A percentile compares a stretch with the other conserved stretches of the same genome.
These are phyloP conservation scores for Unio delphinus DNA, from an alignment of 2,888 invertebrate species.

Conservation along the genomic window DNA sequence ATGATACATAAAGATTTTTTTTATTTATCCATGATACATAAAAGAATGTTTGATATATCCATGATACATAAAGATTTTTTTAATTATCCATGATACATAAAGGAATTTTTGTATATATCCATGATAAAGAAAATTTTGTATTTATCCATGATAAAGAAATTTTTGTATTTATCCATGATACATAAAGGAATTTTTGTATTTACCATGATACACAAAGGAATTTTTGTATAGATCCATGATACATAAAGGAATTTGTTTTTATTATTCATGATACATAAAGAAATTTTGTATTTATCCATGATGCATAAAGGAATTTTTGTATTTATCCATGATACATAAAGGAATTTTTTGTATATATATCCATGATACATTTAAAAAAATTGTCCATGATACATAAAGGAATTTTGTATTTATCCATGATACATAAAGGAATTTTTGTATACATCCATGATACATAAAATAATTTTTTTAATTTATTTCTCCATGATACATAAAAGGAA, in stretches of 20 bases:
- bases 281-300: neutral
- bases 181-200: no score
- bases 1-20: neutral
- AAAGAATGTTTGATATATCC: neutral
- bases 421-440: neutral
- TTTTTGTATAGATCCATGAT: neutral
- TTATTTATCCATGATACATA: neutral
- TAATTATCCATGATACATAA: no score
- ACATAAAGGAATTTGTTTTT: neutral
- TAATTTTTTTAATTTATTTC: no score
- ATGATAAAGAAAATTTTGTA: neutral
- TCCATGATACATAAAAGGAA: no score
- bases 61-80: no score
- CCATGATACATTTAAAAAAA: no score
- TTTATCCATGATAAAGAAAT: neutral
- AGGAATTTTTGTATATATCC: neutral
- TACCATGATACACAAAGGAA: no score
- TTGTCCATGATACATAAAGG: neutral
- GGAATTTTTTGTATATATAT: no score
- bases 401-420: neutral
- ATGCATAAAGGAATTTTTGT: neutral
- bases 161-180: neutral
- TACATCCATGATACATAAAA: neutral
- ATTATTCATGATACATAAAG: no score
- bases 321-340: neutral